Evolutionary conservation across 53 echinoderm and acorn worm genomes (phyloP).

Genomic region (Antedon mediterranea): DNA sequence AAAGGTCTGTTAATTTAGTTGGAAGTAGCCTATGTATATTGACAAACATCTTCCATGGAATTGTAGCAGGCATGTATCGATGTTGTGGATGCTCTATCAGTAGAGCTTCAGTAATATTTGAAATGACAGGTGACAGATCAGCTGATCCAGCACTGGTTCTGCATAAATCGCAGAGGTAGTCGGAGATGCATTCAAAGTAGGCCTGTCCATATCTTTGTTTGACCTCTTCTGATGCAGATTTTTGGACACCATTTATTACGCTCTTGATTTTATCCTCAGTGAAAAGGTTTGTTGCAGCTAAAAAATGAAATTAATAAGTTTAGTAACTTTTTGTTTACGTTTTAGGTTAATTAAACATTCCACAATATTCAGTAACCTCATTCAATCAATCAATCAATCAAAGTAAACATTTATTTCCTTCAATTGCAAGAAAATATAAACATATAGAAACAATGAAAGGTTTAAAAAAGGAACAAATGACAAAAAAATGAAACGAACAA

Average conservation of each 20-base stretch:
- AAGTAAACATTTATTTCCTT: too few relatives aligned
- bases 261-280: conserved; percentile 8
- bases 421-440: too few relatives aligned
- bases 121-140: conserved; percentile 18
- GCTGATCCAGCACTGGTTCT: neutral
- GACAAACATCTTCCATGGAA: conserved; percentile 17
- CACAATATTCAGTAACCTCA: too few relatives aligned
- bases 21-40: conserved; percentile 23
- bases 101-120: conserved; percentile 29
- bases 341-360: too few relatives aligned
- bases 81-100: conserved; percentile 20
- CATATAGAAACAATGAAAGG: too few relatives aligned
- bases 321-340: too few relatives aligned
- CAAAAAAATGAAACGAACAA: neutral
- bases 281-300: conserved; percentile 32
- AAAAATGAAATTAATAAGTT: neutral
- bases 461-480: too few relatives aligned
- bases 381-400: too few relatives aligned
- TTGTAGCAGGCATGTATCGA: conserved; percentile 30
- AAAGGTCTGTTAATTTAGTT: conserved; percentile 21
- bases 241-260: conserved; percentile 20
- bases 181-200: conserved; percentile 16
- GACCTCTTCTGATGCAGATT: conserved; percentile 12
- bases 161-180: neutral
- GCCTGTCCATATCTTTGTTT: conserved; percentile 38